Conservation (phyloP, 2,797 vertebrate species). For the Meriones psammophilus region DNA sequence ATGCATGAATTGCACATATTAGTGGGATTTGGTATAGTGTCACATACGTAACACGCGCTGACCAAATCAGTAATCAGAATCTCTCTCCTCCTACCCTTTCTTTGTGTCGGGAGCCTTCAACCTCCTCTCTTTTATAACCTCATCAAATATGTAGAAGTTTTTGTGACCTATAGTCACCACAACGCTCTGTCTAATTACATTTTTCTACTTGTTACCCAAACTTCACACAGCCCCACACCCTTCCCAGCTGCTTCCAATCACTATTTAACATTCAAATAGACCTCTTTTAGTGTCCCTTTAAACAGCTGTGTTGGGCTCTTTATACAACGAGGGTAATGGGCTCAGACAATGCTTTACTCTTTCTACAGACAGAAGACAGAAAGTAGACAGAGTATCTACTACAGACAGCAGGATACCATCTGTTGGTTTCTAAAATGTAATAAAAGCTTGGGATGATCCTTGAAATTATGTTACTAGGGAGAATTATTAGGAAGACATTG, state of each 20-base stretch:
- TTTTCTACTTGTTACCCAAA: background rate
- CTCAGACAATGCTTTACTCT: conserved; percentile 11
- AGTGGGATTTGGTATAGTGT: background rate
- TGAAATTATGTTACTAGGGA: conserved; percentile 15
- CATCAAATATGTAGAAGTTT: background rate
- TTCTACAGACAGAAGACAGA: background rate
- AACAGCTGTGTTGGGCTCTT: background rate
- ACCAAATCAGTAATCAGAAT: background rate
- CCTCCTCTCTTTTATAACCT: conserved; percentile 23
- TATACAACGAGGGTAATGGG: background rate
- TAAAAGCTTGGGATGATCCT: background rate
- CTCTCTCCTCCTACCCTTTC: background rate
- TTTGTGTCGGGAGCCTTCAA: background rate
- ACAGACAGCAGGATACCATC: background rate
- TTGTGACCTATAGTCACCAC: background rate
- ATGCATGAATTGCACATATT: background rate
- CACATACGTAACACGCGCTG: background rate
- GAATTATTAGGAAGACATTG: conserved; percentile 11
- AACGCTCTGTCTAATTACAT: background rate
- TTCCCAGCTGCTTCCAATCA: background rate
- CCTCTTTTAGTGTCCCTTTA: background rate
- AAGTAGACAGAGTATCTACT: background rate
- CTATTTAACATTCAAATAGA: background rate
- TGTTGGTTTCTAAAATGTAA: conserved; percentile 24
- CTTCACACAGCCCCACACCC: background rate